Evolutionary conservation across 92 coral and sea anemone species (phyloP), one percentile per base, ranked within the genome.

Genomic region (Actinernus sp.): DNA sequence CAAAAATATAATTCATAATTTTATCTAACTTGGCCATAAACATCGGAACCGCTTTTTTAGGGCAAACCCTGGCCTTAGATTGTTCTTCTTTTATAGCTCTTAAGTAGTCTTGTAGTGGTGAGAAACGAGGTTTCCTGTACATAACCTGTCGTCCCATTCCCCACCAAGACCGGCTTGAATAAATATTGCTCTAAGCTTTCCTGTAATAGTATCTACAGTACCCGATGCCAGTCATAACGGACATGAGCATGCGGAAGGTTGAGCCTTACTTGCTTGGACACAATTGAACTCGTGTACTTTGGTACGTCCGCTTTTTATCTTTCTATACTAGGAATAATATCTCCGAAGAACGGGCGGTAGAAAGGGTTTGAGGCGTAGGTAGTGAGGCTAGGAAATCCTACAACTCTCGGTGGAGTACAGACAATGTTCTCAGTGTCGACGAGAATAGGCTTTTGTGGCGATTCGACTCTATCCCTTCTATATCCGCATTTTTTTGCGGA

Each of bases 91-190:
- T 20, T 6, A 34, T 14, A 6, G 39, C 29, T 50, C 48, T 71
- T 28, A 71, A 61, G 31, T 72, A 72, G 6, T 53, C 79, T 47
- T 60, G 58, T 13, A 72, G 26, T 7, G 70, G 32, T 13, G 63
- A 34, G 26, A 41, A 65, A 14, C 41, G 6, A 14, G 41, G 14
- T 34, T 34, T 6, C 41, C 41, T 6, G 14, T 34, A 34, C 41
- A 6, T 34, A 34, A 34, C 14, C 8, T 34, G 14, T 34, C 41
- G 14, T 34, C 14, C 41, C 41, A 34, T 34, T 34, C 41, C 8
- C 41, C 41, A 6, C 41, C 41, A 6, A 34, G 6, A 2, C 74
- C 74, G 4, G 19, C 74, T 2, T 52, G 27, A 14, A 8, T 26
- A 36, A 67, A 67, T 12, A 67, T 67, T 0, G 74, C 62, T 17